phyloP scores from a whole-genome alignment of 2,888 invertebrate species.

The Isotomurus palustris region DNA sequence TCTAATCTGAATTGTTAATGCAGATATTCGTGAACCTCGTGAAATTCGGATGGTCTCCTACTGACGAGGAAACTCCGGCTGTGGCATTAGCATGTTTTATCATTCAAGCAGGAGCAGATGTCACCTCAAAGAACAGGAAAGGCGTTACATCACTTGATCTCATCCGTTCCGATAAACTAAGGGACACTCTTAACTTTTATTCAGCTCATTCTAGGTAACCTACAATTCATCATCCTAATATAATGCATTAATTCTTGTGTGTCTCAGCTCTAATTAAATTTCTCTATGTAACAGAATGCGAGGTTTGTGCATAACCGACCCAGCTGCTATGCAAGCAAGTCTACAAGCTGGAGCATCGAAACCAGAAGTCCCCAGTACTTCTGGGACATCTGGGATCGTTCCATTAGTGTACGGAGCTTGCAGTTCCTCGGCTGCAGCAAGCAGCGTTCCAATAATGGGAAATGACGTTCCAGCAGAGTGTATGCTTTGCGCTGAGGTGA shows the following conservation, averaged over 20 bases:
- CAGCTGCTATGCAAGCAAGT: too few relatives aligned
- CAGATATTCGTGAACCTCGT: slow-evolving; percentile 38
- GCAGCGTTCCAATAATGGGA: slow-evolving; percentile 12
- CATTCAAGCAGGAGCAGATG: slow-evolving; percentile 37
- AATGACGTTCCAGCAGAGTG: slow-evolving; percentile 54
- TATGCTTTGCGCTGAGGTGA: slow-evolving; percentile 66
- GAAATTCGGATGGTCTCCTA: slow-evolving; percentile 38
- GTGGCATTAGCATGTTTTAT: slow-evolving; percentile 40
- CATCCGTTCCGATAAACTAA: slow-evolving; percentile 37
- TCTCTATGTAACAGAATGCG: too few relatives aligned
- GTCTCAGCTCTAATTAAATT: too few relatives aligned
- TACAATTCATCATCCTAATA: neutral
- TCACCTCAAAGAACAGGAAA: slow-evolving; percentile 37
- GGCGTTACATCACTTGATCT: slow-evolving; percentile 41
- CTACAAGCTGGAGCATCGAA: too few relatives aligned
- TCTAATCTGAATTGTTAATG: slow-evolving; percentile 13
- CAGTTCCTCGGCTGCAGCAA: slow-evolving; percentile 11
- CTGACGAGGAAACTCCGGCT: slow-evolving; percentile 41
- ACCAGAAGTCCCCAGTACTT: neutral
- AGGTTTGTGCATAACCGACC: too few relatives aligned
- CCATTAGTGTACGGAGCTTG: slow-evolving; percentile 5
- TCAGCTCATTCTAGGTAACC: slow-evolving; percentile 38
- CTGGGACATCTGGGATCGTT: neutral
- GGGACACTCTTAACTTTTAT: slow-evolving; percentile 39
- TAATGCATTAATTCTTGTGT: too few relatives aligned